phyloP scores from a whole-genome alignment of 2,113 vertebrate genomes.

The Vulpes vulpes region DNA sequence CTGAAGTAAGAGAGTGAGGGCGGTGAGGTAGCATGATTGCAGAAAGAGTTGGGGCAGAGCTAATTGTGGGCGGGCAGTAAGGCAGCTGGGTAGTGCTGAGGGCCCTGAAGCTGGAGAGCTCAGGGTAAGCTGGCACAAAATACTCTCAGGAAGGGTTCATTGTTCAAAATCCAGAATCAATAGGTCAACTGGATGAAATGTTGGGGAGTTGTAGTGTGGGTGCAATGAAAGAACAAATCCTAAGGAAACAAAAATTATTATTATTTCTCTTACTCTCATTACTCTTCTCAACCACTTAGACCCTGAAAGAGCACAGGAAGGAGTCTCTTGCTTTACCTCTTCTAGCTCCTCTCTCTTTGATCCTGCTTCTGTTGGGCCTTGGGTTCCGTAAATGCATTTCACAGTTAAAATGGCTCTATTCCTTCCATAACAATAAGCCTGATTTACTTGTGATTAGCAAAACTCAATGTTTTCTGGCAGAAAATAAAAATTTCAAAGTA shows the following conservation, averaged over 20 bases:
- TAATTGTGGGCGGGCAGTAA: background rate
- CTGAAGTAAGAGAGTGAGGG: background rate
- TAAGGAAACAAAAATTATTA: background rate
- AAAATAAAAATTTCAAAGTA: conserved; percentile 52
- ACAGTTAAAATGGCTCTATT: background rate
- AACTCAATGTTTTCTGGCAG: background rate
- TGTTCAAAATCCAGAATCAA: background rate
- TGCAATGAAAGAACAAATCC: background rate
- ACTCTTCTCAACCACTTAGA: background rate
- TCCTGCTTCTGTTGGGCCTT: background rate
- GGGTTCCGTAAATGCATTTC: background rate
- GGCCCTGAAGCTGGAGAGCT: rapidly evolving
- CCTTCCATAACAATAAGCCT: background rate
- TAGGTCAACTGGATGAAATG: background rate
- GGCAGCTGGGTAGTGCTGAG: background rate
- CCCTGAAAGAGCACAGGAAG: background rate
- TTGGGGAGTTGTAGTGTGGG: background rate
- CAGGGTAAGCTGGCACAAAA: background rate
- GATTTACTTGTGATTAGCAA: conserved; percentile 40
- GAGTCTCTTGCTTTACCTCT: background rate
- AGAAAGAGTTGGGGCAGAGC: background rate
- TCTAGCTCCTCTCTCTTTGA: background rate
- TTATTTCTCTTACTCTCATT: background rate
- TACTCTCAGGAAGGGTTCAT: background rate
- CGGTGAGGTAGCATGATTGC: background rate